These are phyloP conservation scores for Agelastica alni DNA, from an alignment of 2,888 invertebrate species.

Conservation along the genomic window DNA sequence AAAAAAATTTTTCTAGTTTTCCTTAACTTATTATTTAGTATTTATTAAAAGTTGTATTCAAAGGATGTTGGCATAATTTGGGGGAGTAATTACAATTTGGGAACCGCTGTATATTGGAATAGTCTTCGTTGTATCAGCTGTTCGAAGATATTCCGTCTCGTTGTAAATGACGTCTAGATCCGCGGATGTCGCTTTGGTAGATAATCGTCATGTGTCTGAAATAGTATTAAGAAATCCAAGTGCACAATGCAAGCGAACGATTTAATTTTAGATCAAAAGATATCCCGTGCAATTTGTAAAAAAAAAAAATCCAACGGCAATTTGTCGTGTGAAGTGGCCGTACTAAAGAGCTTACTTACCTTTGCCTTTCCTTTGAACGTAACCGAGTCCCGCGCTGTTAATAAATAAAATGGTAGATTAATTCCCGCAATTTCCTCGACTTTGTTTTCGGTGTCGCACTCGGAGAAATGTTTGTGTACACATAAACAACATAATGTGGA, in stretches of 20 bases:
- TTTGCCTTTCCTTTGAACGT: slow-evolving; percentile 23
- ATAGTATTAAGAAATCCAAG: slow-evolving; percentile 5
- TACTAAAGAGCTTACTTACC: slow-evolving; percentile 23
- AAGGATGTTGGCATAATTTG: not conserved
- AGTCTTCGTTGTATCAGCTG: no score
- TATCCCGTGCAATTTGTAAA: slow-evolving; percentile 21
- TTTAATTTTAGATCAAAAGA: slow-evolving; percentile 25
- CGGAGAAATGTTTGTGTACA: slow-evolving; percentile 18
- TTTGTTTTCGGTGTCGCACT: slow-evolving; percentile 34
- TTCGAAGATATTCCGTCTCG: not conserved
- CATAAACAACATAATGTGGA: no score
- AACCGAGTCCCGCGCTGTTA: slow-evolving; percentile 8
- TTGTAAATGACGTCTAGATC: not conserved
- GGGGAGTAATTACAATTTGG: not conserved
- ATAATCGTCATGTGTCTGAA: not conserved
- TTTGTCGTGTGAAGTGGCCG: slow-evolving; percentile 29
- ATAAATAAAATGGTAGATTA: slow-evolving; percentile 38
- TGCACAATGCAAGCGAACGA: slow-evolving; percentile 9
- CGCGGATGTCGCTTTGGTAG: not conserved
- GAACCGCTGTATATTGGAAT: no score
- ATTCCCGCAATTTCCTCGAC: slow-evolving; percentile 38
- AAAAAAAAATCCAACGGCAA: slow-evolving; percentile 24
- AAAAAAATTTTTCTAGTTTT: not conserved
- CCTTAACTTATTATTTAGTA: not conserved
- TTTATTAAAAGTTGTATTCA: not conserved